Evolutionary conservation across 2,888 invertebrate species (phyloP), one percentile per base, ranked within the genome.

Genomic region (Lycophotia porphyrea): DNA sequence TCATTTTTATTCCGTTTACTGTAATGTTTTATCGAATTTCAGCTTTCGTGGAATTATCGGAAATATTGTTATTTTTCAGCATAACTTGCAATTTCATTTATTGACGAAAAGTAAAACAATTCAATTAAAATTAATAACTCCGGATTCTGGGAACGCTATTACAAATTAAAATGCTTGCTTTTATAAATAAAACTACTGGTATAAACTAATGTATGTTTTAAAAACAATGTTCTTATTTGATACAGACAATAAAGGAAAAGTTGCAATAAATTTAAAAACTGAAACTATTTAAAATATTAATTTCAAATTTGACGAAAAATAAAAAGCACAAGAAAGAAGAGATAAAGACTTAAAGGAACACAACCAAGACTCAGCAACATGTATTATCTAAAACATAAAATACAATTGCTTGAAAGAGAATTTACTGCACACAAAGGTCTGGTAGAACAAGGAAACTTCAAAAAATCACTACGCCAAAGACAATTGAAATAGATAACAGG

Each of bases 1-100:
- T 66, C 5, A 74, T 55, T 79, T 67, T 55, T 67, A 67, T 67
- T 44, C 9, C 34, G 34, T 81, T 55, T 52, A 31, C 21, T 80
- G n/a, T 31, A 63, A 47, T 70, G 1, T 73, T 63, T 39, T 3
- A 47, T 55, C 24, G n/a, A 39, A 80, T 80, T 44, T n/a, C 60
- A 61, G 18, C 21, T 3, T 31, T 52, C 49, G 9, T 9, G 5
- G 31, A 73, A 18, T 63, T 24, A 44, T 31, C n/a, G 21, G 0
- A 61, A 47, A 47, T 31, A 36, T 47, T n/a, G 8, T 24, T 39
- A 4, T 49, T 70, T 42, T 18, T 49, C 18, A 18, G 24, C 34
- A 21, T n/a, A 9, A 34, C n/a, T 58, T 34, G 21, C 18, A 47
- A 58, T 27, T 39, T 36, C 42, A n/a, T n/a, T 21, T 47, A 47